A percentile compares a stretch with the other conserved stretches of the same genome.
phyloP scores from a whole-genome alignment of 2,797 vertebrate species.

The Psittacula derbiana region DNA sequence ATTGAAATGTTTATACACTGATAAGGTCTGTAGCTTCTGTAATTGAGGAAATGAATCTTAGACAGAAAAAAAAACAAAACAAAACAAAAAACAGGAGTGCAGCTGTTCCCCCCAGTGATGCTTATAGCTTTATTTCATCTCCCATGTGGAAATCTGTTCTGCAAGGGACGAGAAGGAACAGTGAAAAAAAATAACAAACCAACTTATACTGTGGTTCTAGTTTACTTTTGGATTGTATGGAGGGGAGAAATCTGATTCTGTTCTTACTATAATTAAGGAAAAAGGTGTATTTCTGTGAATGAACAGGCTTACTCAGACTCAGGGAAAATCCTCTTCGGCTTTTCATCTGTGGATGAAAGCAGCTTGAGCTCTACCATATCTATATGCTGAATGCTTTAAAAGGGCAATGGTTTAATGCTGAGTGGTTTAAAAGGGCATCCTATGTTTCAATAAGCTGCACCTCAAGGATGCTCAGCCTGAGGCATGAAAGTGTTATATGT shows the following conservation, averaged over 20 bases:
- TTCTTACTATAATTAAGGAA: neutral
- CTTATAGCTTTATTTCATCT: neutral
- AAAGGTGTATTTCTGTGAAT: neutral
- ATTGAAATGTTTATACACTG: neutral
- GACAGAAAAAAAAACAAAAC: neutral
- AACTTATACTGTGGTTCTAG: neutral
- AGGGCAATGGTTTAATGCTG: neutral
- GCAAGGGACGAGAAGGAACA: neutral
- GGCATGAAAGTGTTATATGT: neutral
- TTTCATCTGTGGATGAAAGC: neutral
- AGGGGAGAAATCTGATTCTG: neutral
- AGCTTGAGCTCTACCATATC: neutral
- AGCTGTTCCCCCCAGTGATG: neutral
- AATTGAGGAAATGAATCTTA: neutral
- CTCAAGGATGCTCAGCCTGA: neutral
- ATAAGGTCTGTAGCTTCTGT: neutral
- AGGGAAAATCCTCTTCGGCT: neutral
- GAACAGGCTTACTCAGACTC: neutral
- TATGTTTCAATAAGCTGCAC: neutral
- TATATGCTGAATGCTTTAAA: neutral
- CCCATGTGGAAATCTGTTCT: neutral
- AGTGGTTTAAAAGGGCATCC: neutral
- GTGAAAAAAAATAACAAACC: neutral
- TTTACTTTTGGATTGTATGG: neutral
- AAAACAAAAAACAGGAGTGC: neutral